Percentiles rank a stretch among this genome's conserved stretches.
These are phyloP conservation scores for Papilio demoleus DNA, from an alignment of 2,888 invertebrate species.

Conservation along the genomic window DNA sequence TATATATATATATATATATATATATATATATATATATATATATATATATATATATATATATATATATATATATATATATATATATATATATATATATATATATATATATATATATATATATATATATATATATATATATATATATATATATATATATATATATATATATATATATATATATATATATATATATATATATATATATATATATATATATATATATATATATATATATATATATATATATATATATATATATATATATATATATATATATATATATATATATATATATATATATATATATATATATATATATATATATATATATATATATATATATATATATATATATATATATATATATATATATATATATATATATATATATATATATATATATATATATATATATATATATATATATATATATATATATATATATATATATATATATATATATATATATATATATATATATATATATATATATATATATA, in stretches of 20 bases:
- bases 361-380: neutral
- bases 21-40: neutral
- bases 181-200: neutral
- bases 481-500: neutral
- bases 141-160: neutral
- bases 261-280: neutral
- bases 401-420: neutral
- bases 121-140: neutral
- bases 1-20: neutral
- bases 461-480: neutral
- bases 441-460: neutral
- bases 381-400: neutral
- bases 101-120: neutral
- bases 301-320: neutral
- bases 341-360: neutral
- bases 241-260: neutral
- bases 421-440: neutral
- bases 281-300: neutral
- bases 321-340: neutral
- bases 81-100: neutral
- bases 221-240: neutral
- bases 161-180: neutral
- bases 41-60: neutral
- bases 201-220: neutral
- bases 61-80: neutral